Conservation (phyloP, 2,888 invertebrate genomes). For the Lissocephala sabroskyi region DNA sequence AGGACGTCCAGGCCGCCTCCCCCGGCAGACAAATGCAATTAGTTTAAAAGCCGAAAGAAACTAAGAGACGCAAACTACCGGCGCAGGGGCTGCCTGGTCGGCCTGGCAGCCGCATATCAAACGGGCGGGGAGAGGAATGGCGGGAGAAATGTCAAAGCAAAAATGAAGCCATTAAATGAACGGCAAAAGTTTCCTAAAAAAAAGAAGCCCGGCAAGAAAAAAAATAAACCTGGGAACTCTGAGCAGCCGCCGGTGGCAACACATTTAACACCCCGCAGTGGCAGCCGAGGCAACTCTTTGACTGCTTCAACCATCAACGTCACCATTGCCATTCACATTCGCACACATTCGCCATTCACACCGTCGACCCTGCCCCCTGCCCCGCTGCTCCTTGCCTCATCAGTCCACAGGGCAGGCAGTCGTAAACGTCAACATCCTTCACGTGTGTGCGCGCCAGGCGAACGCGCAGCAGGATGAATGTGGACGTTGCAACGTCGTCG, state of each 20-base stretch:
- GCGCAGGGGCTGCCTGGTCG: constrained; percentile 50
- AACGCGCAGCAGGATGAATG: too few relatives aligned
- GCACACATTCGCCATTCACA: constrained; percentile 14
- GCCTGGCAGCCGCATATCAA: constrained; percentile 2
- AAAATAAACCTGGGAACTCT: constrained; percentile 23
- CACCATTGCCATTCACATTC: constrained; percentile 28
- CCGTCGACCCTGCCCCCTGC: constrained; percentile 18
- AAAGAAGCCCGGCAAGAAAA: constrained; percentile 6
- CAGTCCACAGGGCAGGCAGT: constrained; percentile 18
- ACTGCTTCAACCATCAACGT: constrained; percentile 41
- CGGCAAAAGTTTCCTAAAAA: constrained; percentile 47
- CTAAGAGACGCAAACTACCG: constrained; percentile 7
- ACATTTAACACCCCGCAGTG: constrained; percentile 49
- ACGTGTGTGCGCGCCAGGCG: constrained; percentile 17
- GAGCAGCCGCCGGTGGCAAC: constrained; percentile 44
- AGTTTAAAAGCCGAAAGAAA: constrained; percentile 54
- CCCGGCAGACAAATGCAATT: constrained; percentile 52
- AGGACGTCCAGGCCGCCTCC: too few relatives aligned
- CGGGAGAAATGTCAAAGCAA: constrained; percentile 60
- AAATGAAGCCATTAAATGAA: constrained; percentile 64
- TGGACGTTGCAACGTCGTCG: not conserved
- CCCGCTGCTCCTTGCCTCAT: too few relatives aligned
- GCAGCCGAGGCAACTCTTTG: constrained; percentile 18
- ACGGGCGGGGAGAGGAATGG: constrained; percentile 26
- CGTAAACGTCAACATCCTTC: constrained; percentile 57